These are phyloP conservation scores for Tenualosa ilisha DNA, from an alignment of 2,797 vertebrate genomes.

Conservation along the genomic window DNA sequence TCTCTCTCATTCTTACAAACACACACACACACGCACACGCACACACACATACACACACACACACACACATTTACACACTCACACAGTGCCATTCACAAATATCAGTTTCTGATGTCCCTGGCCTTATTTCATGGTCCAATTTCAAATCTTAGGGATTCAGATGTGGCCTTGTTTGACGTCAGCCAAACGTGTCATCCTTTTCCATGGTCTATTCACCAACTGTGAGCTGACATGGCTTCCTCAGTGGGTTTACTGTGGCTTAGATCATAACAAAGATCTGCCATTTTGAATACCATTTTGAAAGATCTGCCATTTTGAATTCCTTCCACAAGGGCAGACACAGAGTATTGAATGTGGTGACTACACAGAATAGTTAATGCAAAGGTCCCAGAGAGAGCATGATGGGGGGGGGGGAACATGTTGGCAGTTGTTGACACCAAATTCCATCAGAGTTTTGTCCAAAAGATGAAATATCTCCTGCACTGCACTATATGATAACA, in stretches of 20 bases:
- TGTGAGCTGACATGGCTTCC: conserved; percentile 29
- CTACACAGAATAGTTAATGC: not conserved
- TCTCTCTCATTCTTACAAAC: not conserved
- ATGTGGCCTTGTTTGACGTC: conserved; percentile 19
- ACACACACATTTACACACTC: not conserved
- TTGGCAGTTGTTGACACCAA: not conserved
- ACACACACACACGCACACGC: not conserved
- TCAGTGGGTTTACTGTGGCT: conserved; percentile 40
- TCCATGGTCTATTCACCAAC: not conserved
- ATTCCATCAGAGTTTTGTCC: not conserved
- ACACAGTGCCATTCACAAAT: not conserved
- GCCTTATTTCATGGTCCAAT: conserved; percentile 2
- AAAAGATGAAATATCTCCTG: not conserved
- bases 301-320: not conserved
- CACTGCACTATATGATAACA: not conserved
- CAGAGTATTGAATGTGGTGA: not conserved
- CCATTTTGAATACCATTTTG: not conserved
- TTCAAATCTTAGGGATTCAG: not conserved
- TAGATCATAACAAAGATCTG: conserved; percentile 1
- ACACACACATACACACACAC: not conserved
- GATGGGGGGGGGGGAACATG: not conserved
- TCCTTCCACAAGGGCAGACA: not conserved
- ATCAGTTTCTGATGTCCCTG: not conserved
- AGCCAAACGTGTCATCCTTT: not conserved
- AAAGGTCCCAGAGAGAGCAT: not conserved